These are phyloP conservation scores for Drosophila paranaensis DNA, from an alignment of 2,888 invertebrate genomes.

Conservation along the genomic window DNA sequence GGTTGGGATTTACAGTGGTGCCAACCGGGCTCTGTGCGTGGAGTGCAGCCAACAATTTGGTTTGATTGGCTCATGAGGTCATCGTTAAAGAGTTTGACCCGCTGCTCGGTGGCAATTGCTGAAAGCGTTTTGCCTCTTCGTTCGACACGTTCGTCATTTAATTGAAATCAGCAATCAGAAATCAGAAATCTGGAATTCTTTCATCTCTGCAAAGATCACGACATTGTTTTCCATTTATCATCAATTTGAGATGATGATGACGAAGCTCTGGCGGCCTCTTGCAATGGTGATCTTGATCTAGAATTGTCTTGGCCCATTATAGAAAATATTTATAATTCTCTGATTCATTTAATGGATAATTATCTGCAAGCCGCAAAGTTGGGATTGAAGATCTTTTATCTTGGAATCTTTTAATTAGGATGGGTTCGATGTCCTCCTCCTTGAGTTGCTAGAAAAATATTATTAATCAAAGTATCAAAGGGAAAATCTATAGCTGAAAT, in stretches of 20 bases:
- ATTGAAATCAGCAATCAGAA: slow-evolving; percentile 55
- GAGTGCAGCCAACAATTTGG: slow-evolving; percentile 41
- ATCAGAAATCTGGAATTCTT: slow-evolving; percentile 54
- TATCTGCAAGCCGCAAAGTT: background rate
- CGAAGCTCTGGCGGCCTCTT: slow-evolving; percentile 7
- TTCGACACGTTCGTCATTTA: slow-evolving; percentile 65
- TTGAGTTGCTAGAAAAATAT: background rate
- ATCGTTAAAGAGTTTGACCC: slow-evolving; percentile 52
- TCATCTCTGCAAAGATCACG: slow-evolving; percentile 29
- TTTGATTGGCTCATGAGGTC: slow-evolving; percentile 64
- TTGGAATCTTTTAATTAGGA: background rate
- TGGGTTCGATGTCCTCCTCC: background rate
- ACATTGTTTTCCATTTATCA: slow-evolving; percentile 35
- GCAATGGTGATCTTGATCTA: background rate
- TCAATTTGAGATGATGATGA: slow-evolving; percentile 31
- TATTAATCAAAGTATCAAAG: background rate
- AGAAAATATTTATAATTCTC: background rate
- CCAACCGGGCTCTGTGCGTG: slow-evolving; percentile 21
- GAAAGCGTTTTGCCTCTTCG: slow-evolving; percentile 54
- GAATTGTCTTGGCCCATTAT: background rate
- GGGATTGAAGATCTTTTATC: background rate
- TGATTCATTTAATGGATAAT: slow-evolving; percentile 1
- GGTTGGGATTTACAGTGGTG: slow-evolving; percentile 47
- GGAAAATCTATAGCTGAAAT: too few relatives aligned
- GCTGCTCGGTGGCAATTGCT: slow-evolving; percentile 32